phyloP scores from a whole-genome alignment of 2,113 vertebrate genomes.

The Ptyas mucosa region DNA sequence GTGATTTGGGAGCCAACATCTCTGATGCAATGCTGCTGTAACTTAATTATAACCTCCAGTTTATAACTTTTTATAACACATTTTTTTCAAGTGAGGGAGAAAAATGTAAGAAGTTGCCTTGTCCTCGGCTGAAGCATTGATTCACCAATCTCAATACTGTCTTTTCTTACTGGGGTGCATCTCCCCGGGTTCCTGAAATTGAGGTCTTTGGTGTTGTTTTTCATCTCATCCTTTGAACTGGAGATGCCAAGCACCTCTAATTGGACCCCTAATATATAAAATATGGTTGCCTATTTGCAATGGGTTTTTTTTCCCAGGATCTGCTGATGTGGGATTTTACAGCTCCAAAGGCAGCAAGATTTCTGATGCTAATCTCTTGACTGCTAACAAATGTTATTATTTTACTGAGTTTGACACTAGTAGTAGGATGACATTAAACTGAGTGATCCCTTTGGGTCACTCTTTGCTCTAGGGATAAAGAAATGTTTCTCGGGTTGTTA shows the following conservation, averaged over 20 bases:
- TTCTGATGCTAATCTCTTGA: not conserved
- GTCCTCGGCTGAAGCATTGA: not conserved
- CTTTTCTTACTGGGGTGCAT: not conserved
- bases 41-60: not conserved
- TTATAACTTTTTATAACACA: not conserved
- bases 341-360: not conserved
- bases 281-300: not conserved
- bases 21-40: not conserved
- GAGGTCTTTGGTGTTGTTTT: not conserved
- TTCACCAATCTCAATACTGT: not conserved
- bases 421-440: not conserved
- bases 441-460: not conserved
- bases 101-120: not conserved
- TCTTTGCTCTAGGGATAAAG: not conserved
- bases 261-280: not conserved
- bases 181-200: not conserved
- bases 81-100: not conserved
- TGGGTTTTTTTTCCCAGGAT: no score
- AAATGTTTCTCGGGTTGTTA: not conserved
- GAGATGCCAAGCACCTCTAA: not conserved
- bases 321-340: not conserved
- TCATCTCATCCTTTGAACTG: not conserved
- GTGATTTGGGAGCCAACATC: not conserved
- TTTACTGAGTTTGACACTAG: not conserved
- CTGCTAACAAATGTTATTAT: not conserved